Evolutionary conservation across 2,797 vertebrate species (phyloP).

Genomic region (Epinephelus awoara): DNA sequence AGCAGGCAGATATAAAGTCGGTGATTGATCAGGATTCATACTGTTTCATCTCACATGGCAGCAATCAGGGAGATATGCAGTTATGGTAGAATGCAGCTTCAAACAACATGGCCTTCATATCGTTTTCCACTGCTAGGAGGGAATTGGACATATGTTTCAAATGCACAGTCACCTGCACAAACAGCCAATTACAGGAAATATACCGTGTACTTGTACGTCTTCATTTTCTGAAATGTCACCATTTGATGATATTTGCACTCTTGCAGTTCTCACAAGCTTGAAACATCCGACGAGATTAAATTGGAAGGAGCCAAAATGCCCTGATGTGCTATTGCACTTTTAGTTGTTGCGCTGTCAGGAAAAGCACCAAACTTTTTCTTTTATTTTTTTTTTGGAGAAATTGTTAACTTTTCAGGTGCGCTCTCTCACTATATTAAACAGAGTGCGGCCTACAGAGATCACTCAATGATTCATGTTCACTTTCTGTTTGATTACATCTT

Average conservation of each 20-base stretch:
- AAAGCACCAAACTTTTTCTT: background rate
- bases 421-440: slow-evolving; percentile 10
- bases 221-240: slow-evolving; percentile 19
- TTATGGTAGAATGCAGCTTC: slow-evolving; percentile 7
- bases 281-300: slow-evolving; percentile 21
- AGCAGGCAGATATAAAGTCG: slow-evolving; percentile 8
- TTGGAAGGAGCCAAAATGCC: background rate
- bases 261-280: slow-evolving; percentile 1
- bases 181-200: background rate
- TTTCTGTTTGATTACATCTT: slow-evolving; percentile 50
- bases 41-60: slow-evolving; percentile 23
- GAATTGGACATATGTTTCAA: background rate
- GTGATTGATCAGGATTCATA: slow-evolving; percentile 29
- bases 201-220: background rate
- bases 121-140: background rate
- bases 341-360: slow-evolving; percentile 18
- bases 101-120: background rate
- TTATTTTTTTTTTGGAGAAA: background rate
- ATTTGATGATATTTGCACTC: slow-evolving; percentile 23
- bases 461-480: slow-evolving; percentile 32
- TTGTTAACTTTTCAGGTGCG: slow-evolving; percentile 2
- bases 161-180: background rate
- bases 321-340: slow-evolving; percentile 10
- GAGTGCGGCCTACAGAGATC: slow-evolving; percentile 23
- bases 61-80: slow-evolving; percentile 15